These are phyloP conservation scores for Sardina pilchardus DNA, from an alignment of 2,113 vertebrate genomes.

Conservation along the genomic window DNA sequence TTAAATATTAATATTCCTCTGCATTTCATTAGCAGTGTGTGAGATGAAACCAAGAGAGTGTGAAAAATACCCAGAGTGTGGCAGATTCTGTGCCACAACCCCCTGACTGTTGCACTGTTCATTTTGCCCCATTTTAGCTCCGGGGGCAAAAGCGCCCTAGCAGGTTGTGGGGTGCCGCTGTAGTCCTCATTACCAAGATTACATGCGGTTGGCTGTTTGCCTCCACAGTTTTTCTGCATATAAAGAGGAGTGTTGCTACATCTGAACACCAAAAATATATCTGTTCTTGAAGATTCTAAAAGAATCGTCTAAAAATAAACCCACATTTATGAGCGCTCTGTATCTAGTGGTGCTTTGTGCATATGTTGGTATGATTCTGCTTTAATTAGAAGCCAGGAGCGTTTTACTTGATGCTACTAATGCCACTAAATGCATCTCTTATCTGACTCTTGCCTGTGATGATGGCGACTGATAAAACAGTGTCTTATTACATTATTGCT, in stretches of 20 bases:
- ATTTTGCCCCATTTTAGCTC: background rate
- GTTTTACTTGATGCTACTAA: too few species aligned
- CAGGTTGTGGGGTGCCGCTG: background rate
- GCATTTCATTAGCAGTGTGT: background rate
- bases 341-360: too few species aligned
- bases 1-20: constrained; percentile 19
- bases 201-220: background rate
- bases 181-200: background rate
- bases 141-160: background rate
- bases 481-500: too few species aligned
- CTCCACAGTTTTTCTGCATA: background rate
- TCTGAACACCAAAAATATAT: background rate
- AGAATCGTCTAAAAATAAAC: too few species aligned
- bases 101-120: background rate
- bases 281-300: background rate
- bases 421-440: too few species aligned
- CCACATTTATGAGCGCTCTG: too few species aligned
- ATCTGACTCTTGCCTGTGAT: background rate
- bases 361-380: background rate
- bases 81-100: background rate
- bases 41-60: background rate
- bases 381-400: background rate
- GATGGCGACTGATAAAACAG: too few species aligned
- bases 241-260: background rate
- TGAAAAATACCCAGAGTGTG: background rate